A percentile compares a stretch with the other conserved stretches of the same genome.
phyloP scores from a whole-genome alignment of 1,140 invertebrate genomes.

The Lysiphlebus fabarum region DNA sequence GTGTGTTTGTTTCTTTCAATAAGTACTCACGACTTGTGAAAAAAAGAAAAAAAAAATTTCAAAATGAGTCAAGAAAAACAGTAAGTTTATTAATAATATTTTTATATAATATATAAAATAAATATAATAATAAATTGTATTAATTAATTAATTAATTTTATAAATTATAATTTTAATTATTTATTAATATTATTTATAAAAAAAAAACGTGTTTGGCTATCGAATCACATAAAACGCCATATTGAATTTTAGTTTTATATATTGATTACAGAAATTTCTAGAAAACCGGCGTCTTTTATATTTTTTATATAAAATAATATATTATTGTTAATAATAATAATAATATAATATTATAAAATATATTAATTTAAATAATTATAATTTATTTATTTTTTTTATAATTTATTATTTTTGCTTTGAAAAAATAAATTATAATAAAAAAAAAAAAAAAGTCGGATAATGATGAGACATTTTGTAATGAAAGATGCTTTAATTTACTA shows the following conservation, averaged over 20 bases:
- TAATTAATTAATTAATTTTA: slow-evolving; percentile 1
- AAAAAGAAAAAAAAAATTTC: slow-evolving; percentile 20
- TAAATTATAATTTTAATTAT: not conserved
- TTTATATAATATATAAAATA: too few species aligned
- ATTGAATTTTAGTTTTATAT: slow-evolving; percentile 39
- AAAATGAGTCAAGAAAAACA: slow-evolving; percentile 52
- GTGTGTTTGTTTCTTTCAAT: slow-evolving; percentile 42
- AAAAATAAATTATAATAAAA: not conserved
- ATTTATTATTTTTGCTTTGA: slow-evolving; percentile 1
- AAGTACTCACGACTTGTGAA: not conserved
- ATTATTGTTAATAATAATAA: not conserved
- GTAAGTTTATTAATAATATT: slow-evolving; percentile 42
- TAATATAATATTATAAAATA: too few species aligned
- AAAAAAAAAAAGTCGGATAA: not conserved
- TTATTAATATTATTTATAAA: slow-evolving; percentile 2
- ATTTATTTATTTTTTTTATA: not conserved
- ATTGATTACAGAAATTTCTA: slow-evolving; percentile 54
- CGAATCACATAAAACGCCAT: slow-evolving; percentile 43
- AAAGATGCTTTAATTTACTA: slow-evolving; percentile 11
- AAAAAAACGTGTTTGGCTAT: slow-evolving; percentile 34
- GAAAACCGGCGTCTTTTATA: slow-evolving; percentile 21
- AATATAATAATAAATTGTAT: not conserved
- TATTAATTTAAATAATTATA: not conserved
- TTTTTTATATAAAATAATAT: not conserved
- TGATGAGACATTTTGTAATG: not conserved